Base-by-base conservation (phyloP, 2,888 invertebrate genomes). In the Ophonus ardosiacus region DNA sequence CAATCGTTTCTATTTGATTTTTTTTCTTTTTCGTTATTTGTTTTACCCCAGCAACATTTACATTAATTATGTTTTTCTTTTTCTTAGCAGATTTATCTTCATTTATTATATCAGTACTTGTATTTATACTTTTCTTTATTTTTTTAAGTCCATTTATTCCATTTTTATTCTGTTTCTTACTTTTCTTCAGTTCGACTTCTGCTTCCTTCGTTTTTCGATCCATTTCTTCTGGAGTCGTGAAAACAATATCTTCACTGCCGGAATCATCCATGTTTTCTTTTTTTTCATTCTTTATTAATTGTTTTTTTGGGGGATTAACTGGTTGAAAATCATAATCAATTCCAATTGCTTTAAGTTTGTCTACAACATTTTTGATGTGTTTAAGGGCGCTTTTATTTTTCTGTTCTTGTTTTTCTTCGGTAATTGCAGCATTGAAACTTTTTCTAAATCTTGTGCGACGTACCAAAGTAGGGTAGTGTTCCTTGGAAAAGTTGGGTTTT, bases 281-380 rank as follows among this genome's bases (percentile, higher is more conserved):
- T 18, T 80, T 21, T 57, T 3, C 7, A 7, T 61, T 76, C 71
- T 31, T 21, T 13, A 8, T 51, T 51, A 13, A 2, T 51, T 8
- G 2, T 51, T 51, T 51, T 24, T 86, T 90, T 38, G 93, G 93
- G 56, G 93, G 88, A 88, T 93, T 92, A 38, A 92, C 92, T 80
- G 93, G 93, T 87, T 89, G 89, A 85, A 94, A 92, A 83, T 92
- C 91, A 89, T 93, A 93, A 86, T 93, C 90, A 85, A 94, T 93
- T 0, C 93, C 93, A 15, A 93, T 85, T 76, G 90, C 90, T 86
- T 90, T 90, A 10, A 94, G 89, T 87, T 91, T 93, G 85, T 91
- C 89, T 87, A 93, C 91, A 81, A 92, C 92, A 87, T 91, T 92
- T 3, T 90, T 89, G 17, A 93, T 87, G 90, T 90, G 93, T 40